Evolutionary conservation across 2,113 vertebrate genomes (phyloP).

Genomic region (Scytalopus superciliaris): DNA sequence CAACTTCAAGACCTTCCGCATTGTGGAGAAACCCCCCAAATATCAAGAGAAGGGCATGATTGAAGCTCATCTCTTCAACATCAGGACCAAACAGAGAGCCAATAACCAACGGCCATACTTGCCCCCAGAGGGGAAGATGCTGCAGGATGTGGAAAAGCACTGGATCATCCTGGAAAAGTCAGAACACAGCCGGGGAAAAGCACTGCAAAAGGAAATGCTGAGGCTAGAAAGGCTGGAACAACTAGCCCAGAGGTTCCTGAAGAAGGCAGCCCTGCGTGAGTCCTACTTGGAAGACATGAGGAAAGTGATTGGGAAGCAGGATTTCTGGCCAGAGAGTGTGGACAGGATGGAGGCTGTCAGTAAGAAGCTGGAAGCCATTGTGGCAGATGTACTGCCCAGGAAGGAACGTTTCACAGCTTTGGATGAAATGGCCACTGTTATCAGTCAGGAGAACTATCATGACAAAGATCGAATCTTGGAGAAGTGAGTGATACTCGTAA

Average conservation of each 20-base stretch:
- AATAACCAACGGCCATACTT: slow-evolving; percentile 84
- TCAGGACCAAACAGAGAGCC: slow-evolving; percentile 81
- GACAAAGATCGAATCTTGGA: slow-evolving; percentile 73
- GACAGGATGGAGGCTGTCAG: slow-evolving; percentile 75
- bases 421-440: slow-evolving; percentile 73
- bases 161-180: slow-evolving; percentile 82
- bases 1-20: slow-evolving; percentile 85
- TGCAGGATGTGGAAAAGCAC: slow-evolving; percentile 81
- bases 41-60: slow-evolving; percentile 86
- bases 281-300: slow-evolving; percentile 81
- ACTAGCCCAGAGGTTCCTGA: slow-evolving; percentile 81
- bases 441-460: slow-evolving; percentile 84
- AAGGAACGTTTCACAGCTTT: slow-evolving; percentile 83
- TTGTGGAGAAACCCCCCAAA: slow-evolving; percentile 86
- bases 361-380: slow-evolving; percentile 83
- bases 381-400: slow-evolving; percentile 80
- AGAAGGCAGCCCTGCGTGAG: slow-evolving; percentile 84
- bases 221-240: slow-evolving; percentile 85
- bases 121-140: slow-evolving; percentile 73
- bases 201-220: slow-evolving; percentile 79
- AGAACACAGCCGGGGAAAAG: slow-evolving; percentile 73
- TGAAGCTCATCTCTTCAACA: slow-evolving; percentile 85
- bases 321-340: slow-evolving; percentile 60
- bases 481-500: slow-evolving; percentile 65
- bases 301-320: slow-evolving; percentile 76